Evolutionary conservation across 2,797 vertebrate genomes (phyloP), one percentile per base, ranked within the genome.

Genomic region (Microchirus variegatus): DNA sequence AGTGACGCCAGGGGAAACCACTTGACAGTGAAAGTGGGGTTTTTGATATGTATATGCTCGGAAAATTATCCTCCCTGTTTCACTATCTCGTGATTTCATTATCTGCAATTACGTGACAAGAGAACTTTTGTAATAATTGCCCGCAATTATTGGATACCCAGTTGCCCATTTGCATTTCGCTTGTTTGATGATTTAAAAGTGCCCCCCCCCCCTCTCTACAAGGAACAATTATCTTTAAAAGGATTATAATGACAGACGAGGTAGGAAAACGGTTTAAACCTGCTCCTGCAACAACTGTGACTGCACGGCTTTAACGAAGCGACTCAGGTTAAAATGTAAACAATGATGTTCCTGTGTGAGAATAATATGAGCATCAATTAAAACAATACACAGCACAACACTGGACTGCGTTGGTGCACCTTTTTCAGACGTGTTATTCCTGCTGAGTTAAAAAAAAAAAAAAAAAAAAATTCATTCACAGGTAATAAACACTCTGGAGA

Each of bases 121-220:
- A 80, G 84, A 90, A 90, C 82, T 85, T 90, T 82, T 55, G 66
- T 64, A 73, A 82, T 92, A 93, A 92, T 91, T 91, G 86, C 86
- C 79, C 50, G 69, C 72, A 91, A 92, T 93, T 92, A 90, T 80
- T 47, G 63, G 80, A 59, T 72, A 76, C 79, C 81, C 66, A 35
- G 73, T 48, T 48, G 1, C 11, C 59, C 59, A 92, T 93, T 93
- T 87, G 89, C 91, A 93, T 93, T 81, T 89, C 59, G 67, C 74
- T 89, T 90, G 86, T 91, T 90, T 78, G 67, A 51, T 77, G 78
- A 74, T 87, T 78, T 67, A 51, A 75, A 85, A 84, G 77, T 69
- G 70, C 36, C 59, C 56, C 59, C 17, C 12, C 7, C 59, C 77
- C 18, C n/a, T 10, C 63, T 54, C 63, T 59, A 70, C 10, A 18